phyloP scores from a whole-genome alignment of 2,888 invertebrate species.

The Bugulina stolonifera region DNA sequence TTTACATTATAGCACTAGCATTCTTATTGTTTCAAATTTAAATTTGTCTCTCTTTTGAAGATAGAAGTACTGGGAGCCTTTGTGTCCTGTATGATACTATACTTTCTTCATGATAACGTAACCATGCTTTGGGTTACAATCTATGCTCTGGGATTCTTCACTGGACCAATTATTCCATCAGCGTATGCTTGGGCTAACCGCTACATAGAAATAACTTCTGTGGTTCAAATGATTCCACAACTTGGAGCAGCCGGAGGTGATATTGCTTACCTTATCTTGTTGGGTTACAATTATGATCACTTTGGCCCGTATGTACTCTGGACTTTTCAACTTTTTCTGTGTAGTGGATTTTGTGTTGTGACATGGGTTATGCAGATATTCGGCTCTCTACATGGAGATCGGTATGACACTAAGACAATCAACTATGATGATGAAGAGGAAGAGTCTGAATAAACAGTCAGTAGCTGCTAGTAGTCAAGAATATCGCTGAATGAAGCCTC shows the following conservation, averaged over 20 bases:
- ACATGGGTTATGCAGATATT: not conserved
- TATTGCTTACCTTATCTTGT: not conserved
- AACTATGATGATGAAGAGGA: too few species aligned
- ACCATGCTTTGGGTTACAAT: slow-evolving; percentile 35
- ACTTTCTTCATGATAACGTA: slow-evolving; percentile 31
- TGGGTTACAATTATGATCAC: slow-evolving; percentile 8
- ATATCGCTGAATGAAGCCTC: too few species aligned
- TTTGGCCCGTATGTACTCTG: slow-evolving; percentile 3
- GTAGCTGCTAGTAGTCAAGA: too few species aligned
- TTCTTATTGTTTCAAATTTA: too few species aligned
- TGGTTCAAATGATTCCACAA: not conserved
- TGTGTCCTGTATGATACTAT: slow-evolving; percentile 32
- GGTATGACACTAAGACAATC: too few species aligned
- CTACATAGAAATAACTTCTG: slow-evolving; percentile 32
- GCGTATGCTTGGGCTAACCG: slow-evolving; percentile 37
- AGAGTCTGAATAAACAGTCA: too few species aligned
- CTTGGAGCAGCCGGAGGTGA: slow-evolving; percentile 9
- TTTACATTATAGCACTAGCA: too few species aligned
- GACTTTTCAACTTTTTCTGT: not conserved
- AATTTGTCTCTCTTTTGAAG: slow-evolving; percentile 29
- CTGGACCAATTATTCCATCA: slow-evolving; percentile 35
- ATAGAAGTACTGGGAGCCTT: slow-evolving; percentile 33
- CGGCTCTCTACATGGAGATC: slow-evolving; percentile 10
- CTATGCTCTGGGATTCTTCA: slow-evolving; percentile 33
- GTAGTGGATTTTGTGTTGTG: not conserved